Conservation (phyloP, 2,888 invertebrate genomes). For the Chymomyza procnemis region DNA sequence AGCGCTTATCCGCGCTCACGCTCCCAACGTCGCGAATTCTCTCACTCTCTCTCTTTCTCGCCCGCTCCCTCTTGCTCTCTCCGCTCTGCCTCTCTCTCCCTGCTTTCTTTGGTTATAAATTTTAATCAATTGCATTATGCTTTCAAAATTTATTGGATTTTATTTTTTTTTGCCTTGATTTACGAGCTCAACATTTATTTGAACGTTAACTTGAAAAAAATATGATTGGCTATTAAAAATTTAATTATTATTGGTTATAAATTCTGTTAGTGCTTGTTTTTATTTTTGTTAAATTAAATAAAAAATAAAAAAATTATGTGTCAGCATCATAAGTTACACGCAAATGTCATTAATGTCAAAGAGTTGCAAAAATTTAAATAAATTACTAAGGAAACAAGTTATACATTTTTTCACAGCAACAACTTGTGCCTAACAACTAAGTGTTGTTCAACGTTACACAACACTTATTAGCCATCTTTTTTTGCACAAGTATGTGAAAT, state of each 20-base stretch:
- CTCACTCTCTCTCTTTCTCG: neutral
- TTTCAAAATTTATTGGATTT: neutral
- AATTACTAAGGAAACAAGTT: neutral
- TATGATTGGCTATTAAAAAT: neutral
- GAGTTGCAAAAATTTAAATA: constrained; percentile 1
- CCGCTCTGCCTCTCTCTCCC: neutral
- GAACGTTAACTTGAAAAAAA: neutral
- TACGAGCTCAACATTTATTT: neutral
- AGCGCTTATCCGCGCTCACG: neutral
- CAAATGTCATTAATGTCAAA: constrained; percentile 49
- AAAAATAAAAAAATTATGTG: neutral
- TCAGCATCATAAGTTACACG: neutral
- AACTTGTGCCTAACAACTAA: constrained; percentile 2
- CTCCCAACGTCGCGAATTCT: too few relatives aligned
- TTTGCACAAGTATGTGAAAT: constrained; percentile 20
- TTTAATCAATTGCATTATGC: neutral
- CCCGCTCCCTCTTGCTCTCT: neutral
- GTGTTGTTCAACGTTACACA: neutral
- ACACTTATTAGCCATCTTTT: constrained; percentile 33
- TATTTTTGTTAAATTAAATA: too few relatives aligned
- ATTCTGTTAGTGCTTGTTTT: neutral
- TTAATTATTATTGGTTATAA: neutral
- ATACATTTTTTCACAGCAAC: constrained; percentile 8
- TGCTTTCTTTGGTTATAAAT: neutral
- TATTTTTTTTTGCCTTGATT: neutral